Evolutionary conservation across 2,888 invertebrate genomes (phyloP).

Genomic region (Parnassius orleans): DNA sequence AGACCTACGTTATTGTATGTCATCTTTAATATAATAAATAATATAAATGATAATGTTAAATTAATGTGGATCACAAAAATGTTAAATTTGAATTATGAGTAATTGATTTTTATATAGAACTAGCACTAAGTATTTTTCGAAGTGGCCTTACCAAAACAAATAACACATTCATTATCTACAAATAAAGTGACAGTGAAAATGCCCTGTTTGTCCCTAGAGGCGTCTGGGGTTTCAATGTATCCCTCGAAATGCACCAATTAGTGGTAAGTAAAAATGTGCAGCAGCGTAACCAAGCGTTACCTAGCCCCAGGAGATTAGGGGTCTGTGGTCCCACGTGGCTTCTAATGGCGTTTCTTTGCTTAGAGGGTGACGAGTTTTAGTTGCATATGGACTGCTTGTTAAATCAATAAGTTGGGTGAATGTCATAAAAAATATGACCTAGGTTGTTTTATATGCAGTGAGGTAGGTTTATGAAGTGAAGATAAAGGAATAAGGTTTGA

Average conservation of each 20-base stretch:
- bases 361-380: constrained; percentile 65
- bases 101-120: background rate
- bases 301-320: constrained; percentile 52
- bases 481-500: too few species aligned
- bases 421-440: background rate
- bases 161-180: constrained; percentile 42
- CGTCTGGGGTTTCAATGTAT: constrained; percentile 55
- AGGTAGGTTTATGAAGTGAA: too few species aligned
- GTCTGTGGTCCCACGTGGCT: constrained; percentile 63
- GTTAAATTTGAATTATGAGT: too few species aligned
- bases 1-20: too few species aligned
- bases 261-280: constrained; percentile 78
- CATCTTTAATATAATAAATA: too few species aligned
- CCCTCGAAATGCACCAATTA: constrained; percentile 76
- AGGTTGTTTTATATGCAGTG: background rate
- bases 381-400: constrained; percentile 71
- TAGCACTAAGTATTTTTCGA: background rate
- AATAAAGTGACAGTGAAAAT: constrained; percentile 74
- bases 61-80: too few species aligned
- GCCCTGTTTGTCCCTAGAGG: constrained; percentile 59
- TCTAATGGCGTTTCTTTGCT: constrained; percentile 76
- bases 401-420: constrained; percentile 52
- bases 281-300: constrained; percentile 71
- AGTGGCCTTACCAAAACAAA: constrained; percentile 7
- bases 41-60: too few species aligned